These are phyloP conservation scores for Rallus crepitans DNA, from an alignment of 2,797 vertebrate species.

Conservation along the genomic window DNA sequence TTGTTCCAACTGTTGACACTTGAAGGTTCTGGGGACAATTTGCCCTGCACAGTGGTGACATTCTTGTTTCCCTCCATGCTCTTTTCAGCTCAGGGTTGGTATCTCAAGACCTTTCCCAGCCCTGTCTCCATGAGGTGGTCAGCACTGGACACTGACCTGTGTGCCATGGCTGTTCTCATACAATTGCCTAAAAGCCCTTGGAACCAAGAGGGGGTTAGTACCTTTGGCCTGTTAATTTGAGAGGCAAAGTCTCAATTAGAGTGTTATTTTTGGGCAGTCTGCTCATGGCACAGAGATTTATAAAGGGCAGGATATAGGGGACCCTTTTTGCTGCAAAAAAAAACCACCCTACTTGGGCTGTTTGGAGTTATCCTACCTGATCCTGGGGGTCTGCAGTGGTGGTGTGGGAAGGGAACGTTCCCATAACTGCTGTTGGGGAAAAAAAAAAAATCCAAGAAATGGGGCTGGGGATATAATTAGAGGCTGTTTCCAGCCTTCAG, in stretches of 20 bases:
- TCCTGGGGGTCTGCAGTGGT: background rate
- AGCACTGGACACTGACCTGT: background rate
- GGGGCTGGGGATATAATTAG: background rate
- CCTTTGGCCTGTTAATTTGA: background rate
- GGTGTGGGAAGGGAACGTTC: background rate
- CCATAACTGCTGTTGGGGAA: background rate
- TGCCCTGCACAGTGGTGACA: background rate
- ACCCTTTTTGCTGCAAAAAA: background rate
- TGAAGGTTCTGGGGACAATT: background rate
- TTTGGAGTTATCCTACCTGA: background rate
- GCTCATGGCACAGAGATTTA: background rate
- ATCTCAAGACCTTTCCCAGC: background rate
- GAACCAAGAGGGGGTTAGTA: accelerated
- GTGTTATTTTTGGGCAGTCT: background rate
- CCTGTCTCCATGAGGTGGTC: background rate
- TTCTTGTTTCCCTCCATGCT: background rate
- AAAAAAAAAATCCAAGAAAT: background rate
- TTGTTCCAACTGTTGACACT: background rate
- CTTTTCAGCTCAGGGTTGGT: background rate
- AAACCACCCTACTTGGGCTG: accelerated
- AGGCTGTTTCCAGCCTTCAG: conserved; percentile 4
- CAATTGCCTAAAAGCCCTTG: background rate
- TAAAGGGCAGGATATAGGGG: background rate
- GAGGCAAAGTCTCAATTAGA: background rate
- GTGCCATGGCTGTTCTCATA: accelerated